phyloP scores from a whole-genome alignment of 2,113 vertebrate species.

The Pangasianodon gigas region DNA sequence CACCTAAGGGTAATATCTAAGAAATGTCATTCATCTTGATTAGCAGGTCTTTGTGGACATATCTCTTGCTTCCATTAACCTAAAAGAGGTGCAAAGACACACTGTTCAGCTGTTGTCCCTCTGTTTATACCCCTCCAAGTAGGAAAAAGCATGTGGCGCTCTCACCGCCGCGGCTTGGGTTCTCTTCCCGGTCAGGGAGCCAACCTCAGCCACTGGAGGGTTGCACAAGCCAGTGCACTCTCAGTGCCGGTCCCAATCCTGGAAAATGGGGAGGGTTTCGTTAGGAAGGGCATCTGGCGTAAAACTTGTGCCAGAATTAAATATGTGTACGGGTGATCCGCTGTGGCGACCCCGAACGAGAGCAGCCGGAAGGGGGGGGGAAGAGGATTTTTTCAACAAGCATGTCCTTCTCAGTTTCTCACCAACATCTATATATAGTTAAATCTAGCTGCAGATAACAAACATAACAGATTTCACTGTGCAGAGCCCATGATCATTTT shows the following conservation, averaged over 20 bases:
- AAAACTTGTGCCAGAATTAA: too few relatives aligned
- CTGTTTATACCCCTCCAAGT: background rate
- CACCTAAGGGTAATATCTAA: background rate
- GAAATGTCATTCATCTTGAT: background rate
- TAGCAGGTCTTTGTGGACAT: background rate
- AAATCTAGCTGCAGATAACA: background rate
- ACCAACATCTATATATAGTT: background rate
- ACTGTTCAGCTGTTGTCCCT: background rate
- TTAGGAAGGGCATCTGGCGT: too few relatives aligned
- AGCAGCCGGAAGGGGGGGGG: too few relatives aligned
- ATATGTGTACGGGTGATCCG: too few relatives aligned
- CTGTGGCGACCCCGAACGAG: too few relatives aligned
- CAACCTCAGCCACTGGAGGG: too few relatives aligned
- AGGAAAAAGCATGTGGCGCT: too few relatives aligned
- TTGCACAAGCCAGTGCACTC: too few relatives aligned
- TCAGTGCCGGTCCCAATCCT: too few relatives aligned
- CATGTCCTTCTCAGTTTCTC: background rate
- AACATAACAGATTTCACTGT: background rate
- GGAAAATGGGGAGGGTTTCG: too few relatives aligned
- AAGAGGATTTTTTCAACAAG: background rate
- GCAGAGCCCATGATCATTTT: background rate
- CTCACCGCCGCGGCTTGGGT: too few relatives aligned
- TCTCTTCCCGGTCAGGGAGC: too few relatives aligned
- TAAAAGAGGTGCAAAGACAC: background rate
- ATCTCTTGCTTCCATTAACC: background rate